A percentile compares a stretch with the other conserved stretches of the same genome.
phyloP scores from a whole-genome alignment of 2,113 vertebrate genomes.

The Labeo rohita region DNA sequence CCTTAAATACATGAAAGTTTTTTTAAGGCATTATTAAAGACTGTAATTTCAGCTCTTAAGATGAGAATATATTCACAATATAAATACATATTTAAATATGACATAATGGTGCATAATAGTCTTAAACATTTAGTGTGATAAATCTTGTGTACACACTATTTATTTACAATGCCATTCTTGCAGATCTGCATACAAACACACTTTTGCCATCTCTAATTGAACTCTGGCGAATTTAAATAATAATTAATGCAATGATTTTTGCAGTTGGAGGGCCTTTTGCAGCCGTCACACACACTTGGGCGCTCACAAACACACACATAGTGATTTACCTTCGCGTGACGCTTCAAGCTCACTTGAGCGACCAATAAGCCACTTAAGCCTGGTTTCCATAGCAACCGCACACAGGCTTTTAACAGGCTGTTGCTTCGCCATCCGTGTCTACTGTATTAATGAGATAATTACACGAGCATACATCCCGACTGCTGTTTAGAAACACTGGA shows the following conservation, averaged over 20 bases:
- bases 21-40: neutral
- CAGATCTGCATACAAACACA: conserved; percentile 27
- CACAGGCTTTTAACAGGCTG: conserved; percentile 52
- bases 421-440: conserved; percentile 52
- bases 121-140: conserved; percentile 8
- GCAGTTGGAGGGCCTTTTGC: conserved; percentile 20
- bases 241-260: conserved; percentile 46
- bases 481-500: conserved; percentile 61
- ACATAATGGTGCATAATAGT: neutral
- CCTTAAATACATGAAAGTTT: neutral
- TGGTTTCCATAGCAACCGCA: conserved; percentile 63
- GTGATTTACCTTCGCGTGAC: conserved; percentile 24
- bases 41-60: neutral
- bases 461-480: conserved; percentile 55
- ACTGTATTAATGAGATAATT: conserved; percentile 66
- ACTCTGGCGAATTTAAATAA: conserved; percentile 40
- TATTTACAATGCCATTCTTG: conserved; percentile 8
- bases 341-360: conserved; percentile 52
- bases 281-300: neutral
- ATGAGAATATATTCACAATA: neutral
- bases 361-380: conserved; percentile 59
- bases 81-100: neutral
- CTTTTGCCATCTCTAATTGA: conserved; percentile 43
- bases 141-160: conserved; percentile 26
- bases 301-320: conserved; percentile 30